Evolutionary conservation across 2,888 invertebrate species (phyloP).

Genomic region (Mayetiola destructor): DNA sequence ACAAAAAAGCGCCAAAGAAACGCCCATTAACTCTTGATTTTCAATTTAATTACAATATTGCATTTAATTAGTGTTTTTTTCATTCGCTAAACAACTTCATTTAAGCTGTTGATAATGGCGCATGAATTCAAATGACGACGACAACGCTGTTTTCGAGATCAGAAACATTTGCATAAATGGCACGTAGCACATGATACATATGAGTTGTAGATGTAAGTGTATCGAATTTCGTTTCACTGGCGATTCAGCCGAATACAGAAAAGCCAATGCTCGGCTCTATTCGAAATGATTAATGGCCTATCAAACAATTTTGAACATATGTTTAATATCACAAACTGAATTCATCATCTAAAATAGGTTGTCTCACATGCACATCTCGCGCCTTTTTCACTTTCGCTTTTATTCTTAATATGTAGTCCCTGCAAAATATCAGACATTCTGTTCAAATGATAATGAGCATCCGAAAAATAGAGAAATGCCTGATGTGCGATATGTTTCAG

Average conservation of each 20-base stretch:
- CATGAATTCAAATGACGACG: background rate
- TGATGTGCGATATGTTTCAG: background rate
- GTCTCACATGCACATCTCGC: background rate
- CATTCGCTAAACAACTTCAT: background rate
- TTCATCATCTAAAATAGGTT: background rate
- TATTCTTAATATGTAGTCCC: background rate
- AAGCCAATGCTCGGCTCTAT: background rate
- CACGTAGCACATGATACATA: too few relatives aligned
- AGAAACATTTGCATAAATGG: background rate
- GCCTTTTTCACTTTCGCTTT: background rate
- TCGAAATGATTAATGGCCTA: constrained; percentile 7
- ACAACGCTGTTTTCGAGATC: background rate
- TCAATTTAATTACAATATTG: constrained; percentile 9
- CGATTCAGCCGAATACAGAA: too few relatives aligned
- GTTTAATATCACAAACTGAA: constrained; percentile 2
- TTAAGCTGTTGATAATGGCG: constrained; percentile 3
- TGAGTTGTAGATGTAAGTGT: too few relatives aligned
- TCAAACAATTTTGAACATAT: constrained; percentile 2
- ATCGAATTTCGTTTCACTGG: too few relatives aligned
- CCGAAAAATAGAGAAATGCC: background rate
- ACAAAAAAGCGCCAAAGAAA: background rate
- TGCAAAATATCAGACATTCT: background rate
- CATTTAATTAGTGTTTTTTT: background rate
- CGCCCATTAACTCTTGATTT: constrained; percentile 11
- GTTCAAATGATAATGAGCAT: too few relatives aligned